Base-by-base conservation (phyloP, 1,140 invertebrate species). In the Zaprionus gabonicus region DNA sequence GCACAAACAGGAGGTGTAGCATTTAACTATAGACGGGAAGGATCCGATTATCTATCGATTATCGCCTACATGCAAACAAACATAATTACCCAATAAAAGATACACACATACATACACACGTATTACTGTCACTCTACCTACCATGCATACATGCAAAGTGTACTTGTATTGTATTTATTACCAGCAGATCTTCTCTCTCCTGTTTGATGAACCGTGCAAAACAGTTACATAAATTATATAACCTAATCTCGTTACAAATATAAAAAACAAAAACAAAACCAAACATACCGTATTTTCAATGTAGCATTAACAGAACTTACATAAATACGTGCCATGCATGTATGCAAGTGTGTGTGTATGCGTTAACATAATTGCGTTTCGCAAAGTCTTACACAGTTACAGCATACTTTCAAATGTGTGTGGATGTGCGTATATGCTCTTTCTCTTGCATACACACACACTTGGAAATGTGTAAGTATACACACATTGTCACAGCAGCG, bases 1-100 rank as follows among this genome's bases (percentile, higher is more conserved):
- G 72, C 76, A 78, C 72, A 78, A 76, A 76, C 76, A 78, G 76
- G 76, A 76, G 76, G 66, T 78, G 76, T 78, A 78, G 76, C 76
- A 78, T 78, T 78, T 78, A 78, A 76, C 63, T 65, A 66, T 76
- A 76, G 74, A 72, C 55, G 70, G 60, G 74, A 72, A 67, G 57
- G 38, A 72, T 76, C 63, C 69, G 44, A 46, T 72, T 44, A 25
- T 46, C 41, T 46, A 46, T 67, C 53, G 63, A 62, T 20, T 31
- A 63, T 67, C 53, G 63, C 69, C 27, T 25, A 63, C 67, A 49
- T 31, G 41, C 65, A 59, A 28, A 31, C 36, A 44, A 38, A 70
- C 59, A 44, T 59, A 63, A 31, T 53, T 51, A 23, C 13, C 27
- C 56, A 71, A 69, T 62, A 69, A 60, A 74, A 28, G 60, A 68